Conservation (phyloP, 1,140 invertebrate species). For the Trachelipus rathkii region DNA sequence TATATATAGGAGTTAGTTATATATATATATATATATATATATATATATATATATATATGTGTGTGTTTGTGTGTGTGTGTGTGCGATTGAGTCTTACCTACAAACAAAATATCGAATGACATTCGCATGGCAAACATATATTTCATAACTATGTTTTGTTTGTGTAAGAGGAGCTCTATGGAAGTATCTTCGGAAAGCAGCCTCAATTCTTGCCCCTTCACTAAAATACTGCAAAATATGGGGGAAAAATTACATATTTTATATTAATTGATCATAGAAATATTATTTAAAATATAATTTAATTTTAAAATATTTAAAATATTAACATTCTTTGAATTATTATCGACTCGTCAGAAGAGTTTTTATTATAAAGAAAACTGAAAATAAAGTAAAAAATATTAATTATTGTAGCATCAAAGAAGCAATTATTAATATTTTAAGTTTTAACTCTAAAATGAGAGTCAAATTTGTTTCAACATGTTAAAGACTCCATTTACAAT, state of each 20-base stretch:
- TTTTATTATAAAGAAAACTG: too few species aligned
- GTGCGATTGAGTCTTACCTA: conserved; percentile 48
- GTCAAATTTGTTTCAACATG: too few species aligned
- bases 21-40: background rate
- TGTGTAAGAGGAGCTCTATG: conserved; percentile 79
- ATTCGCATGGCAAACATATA: conserved; percentile 96
- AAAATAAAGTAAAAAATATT: too few species aligned
- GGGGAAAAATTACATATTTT: background rate
- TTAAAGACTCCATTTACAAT: too few species aligned
- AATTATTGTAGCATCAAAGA: too few species aligned
- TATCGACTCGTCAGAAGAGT: background rate
- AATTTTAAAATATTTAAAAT: background rate
- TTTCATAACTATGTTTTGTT: conserved; percentile 75
- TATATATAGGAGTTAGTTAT: conserved; percentile 12
- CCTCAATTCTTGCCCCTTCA: conserved; percentile 95
- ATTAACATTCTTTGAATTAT: conserved; percentile 29
- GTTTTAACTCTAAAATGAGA: too few species aligned
- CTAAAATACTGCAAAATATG: conserved; percentile 77
- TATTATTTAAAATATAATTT: too few species aligned
- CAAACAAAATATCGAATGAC: conserved; percentile 97
- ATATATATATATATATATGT: background rate
- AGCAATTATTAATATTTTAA: too few species aligned
- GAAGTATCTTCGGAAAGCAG: conserved; percentile 90
- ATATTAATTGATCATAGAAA: too few species aligned
- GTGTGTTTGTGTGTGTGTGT: too few species aligned